Base-by-base conservation (phyloP, 2,113 vertebrate genomes). In the Tricholaema leucomelas region DNA sequence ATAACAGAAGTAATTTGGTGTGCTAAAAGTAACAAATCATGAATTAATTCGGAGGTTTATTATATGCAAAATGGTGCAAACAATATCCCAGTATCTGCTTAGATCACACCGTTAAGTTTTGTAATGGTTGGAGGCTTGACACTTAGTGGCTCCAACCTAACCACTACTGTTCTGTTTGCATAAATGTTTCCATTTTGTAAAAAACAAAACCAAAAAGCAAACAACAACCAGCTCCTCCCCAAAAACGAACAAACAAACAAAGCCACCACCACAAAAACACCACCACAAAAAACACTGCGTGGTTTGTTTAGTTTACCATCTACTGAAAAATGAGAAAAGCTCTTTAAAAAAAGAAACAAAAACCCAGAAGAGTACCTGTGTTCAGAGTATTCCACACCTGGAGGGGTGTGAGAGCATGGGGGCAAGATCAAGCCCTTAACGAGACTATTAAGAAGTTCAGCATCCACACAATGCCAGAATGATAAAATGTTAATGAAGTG, bases 401-500 rank as follows among this genome's bases (percentile, higher is more conserved):
- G 52, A 92, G 35, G 38, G 33, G 87, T 74, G 56, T 50, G 71
- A 88, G 67, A 91, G 71, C 2, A 2, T 10, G 17, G 24, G 48
- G 65, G 30, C 28, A 91, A 87, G 60, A 81, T 71, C 69, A 81
- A 79, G 44, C 67, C 75, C 92, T 94, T 96, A 92, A 95, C 74
- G 63, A 75, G 70, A 80, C 31, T 33, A 72, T 76, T 76, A 88
- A 96, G 67, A 78, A 93, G 87, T 94, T 95, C 81, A 81, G 87
- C 95, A 95, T 83, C 94, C 73, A 88, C 61, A 91, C 54, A 91
- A 91, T 77, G 86, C 93, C 95, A 93, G 92, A 90, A 90, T 87
- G 87, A 95, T 94, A 87, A 94, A 95, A 95, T 87, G 85, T 92
- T 84, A 75, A 97, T 94, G 95, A 97, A 96, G 92, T 89, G 90